A percentile compares a stretch with the other conserved stretches of the same genome.
Evolutionary conservation across 2,797 vertebrate species (phyloP).

Genomic region (Crocidura indochinensis): DNA sequence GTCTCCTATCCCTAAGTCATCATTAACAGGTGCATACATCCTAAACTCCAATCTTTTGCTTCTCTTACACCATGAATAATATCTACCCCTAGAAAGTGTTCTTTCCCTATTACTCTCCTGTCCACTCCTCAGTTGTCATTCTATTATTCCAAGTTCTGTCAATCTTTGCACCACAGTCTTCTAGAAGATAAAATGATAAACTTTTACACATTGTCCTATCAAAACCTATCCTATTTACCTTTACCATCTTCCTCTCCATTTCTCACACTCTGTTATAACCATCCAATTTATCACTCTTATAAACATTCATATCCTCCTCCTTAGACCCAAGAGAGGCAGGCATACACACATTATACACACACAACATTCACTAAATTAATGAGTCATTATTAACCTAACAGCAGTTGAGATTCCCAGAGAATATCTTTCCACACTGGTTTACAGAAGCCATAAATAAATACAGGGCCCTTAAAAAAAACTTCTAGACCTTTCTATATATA

Average conservation of each 20-base stretch:
- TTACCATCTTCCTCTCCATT: background rate
- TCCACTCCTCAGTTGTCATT: background rate
- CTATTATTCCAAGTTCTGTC: background rate
- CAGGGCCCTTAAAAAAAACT: background rate
- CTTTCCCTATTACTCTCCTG: background rate
- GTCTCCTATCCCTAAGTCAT: background rate
- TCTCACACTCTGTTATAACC: background rate
- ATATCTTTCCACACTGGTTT: constrained; percentile 42
- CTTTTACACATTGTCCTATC: background rate
- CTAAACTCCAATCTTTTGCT: background rate
- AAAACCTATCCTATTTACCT: background rate
- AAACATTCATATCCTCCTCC: background rate
- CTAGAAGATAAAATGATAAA: constrained; percentile 38
- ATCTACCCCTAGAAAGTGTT: background rate
- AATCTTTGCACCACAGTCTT: background rate
- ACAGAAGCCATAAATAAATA: constrained; percentile 38
- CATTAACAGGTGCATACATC: background rate
- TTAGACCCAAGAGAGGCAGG: background rate
- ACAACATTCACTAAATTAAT: constrained; percentile 31
- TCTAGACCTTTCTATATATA: constrained; percentile 38
- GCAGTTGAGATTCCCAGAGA: background rate
- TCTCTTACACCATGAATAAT: background rate
- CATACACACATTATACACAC: background rate
- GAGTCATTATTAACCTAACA: constrained; percentile 28
- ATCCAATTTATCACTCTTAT: background rate